Conservation (phyloP, 1,140 invertebrate species). For the Drosophila sulfurigaster region DNA sequence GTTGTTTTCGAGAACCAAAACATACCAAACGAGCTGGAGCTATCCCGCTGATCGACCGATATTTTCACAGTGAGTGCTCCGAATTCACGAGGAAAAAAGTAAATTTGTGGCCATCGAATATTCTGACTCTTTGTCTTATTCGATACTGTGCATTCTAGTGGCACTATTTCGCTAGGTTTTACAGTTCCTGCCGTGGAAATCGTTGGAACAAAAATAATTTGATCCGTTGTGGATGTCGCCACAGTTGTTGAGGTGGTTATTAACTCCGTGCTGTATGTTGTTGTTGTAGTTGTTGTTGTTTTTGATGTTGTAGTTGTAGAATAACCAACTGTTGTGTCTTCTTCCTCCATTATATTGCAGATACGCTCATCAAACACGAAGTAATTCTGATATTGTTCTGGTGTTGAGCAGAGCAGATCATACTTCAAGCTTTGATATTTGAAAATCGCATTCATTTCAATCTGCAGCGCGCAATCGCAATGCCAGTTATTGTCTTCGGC, state of each 20-base stretch:
- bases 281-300: background rate
- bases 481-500: slow-evolving; percentile 56
- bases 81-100: slow-evolving; percentile 29
- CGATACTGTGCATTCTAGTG: slow-evolving; percentile 17
- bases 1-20: slow-evolving; percentile 70
- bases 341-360: slow-evolving; percentile 19
- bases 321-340: too few species aligned
- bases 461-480: slow-evolving; percentile 53
- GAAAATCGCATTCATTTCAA: slow-evolving; percentile 48
- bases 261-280: background rate
- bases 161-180: slow-evolving; percentile 19
- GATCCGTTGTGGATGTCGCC: background rate
- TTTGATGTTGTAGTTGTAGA: background rate
- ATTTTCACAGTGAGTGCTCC: slow-evolving; percentile 40
- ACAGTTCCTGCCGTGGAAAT: slow-evolving; percentile 28
- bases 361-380: slow-evolving; percentile 48
- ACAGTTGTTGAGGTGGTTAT: background rate
- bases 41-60: slow-evolving; percentile 21
- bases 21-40: slow-evolving; percentile 45
- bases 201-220: slow-evolving; percentile 17
- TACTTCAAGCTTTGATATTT: slow-evolving; percentile 22
- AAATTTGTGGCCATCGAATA: slow-evolving; percentile 35
- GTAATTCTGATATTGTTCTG: slow-evolving; percentile 30
- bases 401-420: slow-evolving; percentile 38
- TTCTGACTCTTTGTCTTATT: slow-evolving; percentile 13